Evolutionary conservation across 2,797 vertebrate genomes (phyloP).

Genomic region (Macrochelys suwanniensis): DNA sequence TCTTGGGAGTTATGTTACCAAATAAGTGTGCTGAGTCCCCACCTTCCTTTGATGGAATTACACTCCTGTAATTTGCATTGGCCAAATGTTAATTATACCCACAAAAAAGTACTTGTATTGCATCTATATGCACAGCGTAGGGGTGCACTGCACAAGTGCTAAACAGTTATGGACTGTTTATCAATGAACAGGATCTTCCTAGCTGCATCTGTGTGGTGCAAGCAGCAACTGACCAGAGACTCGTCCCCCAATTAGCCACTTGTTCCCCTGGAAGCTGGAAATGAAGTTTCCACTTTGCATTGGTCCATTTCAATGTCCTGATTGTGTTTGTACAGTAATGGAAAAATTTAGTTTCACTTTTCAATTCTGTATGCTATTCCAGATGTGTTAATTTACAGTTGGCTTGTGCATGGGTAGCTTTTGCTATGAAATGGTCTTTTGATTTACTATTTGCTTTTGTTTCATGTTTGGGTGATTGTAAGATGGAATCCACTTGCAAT

Average conservation of each 20-base stretch:
- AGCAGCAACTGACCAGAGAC: neutral
- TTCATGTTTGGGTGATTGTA: too few relatives aligned
- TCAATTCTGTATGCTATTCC: fast-evolving
- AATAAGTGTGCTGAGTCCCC: neutral
- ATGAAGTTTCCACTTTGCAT: fast-evolving
- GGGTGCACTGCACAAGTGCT: neutral
- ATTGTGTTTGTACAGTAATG: neutral
- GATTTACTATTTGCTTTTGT: neutral
- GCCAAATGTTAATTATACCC: neutral
- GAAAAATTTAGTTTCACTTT: neutral
- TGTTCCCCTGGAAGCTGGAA: neutral
- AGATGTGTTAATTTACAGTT: neutral
- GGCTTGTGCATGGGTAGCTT: neutral
- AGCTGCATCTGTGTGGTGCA: neutral
- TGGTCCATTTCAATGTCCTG: neutral
- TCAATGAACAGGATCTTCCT: neutral
- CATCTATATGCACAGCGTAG: neutral
- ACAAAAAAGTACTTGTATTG: neutral
- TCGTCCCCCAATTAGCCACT: fast-evolving
- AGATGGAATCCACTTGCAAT: neutral
- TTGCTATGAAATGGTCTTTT: neutral
- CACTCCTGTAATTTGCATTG: neutral
- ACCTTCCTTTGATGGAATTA: neutral
- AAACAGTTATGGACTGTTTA: neutral
- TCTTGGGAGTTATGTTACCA: neutral